These are phyloP conservation scores for Pseudachorutes palmiensis DNA, from an alignment of 1,140 invertebrate species.

Conservation along the genomic window DNA sequence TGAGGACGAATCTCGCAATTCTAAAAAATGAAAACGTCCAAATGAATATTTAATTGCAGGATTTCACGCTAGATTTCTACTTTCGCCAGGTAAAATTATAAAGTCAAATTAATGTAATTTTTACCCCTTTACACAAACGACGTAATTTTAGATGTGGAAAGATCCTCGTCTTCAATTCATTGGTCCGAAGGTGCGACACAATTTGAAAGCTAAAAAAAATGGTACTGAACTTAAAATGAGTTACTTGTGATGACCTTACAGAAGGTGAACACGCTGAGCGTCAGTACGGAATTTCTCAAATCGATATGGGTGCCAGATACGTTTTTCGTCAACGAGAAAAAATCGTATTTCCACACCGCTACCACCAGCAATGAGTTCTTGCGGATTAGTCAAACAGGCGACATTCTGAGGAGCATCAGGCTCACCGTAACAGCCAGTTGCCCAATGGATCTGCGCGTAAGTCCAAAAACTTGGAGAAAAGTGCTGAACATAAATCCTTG, in stretches of 20 bases:
- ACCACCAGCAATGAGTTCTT: constrained; percentile 96
- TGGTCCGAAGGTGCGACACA: constrained; percentile 55
- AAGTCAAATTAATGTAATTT: too few species aligned
- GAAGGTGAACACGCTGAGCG: constrained; percentile 1
- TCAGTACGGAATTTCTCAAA: constrained; percentile 84
- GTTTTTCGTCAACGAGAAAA: constrained; percentile 97
- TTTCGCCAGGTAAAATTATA: constrained; percentile 65
- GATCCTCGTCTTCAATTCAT: constrained; percentile 84
- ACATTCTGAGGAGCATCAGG: constrained; percentile 90
- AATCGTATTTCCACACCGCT: constrained; percentile 93
- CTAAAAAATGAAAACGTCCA: neutral
- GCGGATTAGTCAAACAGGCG: constrained; percentile 84
- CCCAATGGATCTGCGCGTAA: constrained; percentile 51
- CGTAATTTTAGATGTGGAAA: constrained; percentile 69
- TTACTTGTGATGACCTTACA: too few species aligned
- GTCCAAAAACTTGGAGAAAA: too few species aligned
- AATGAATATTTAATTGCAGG: constrained; percentile 51
- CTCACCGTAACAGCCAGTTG: constrained; percentile 56
- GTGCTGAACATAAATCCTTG: too few species aligned
- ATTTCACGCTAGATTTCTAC: constrained; percentile 98
- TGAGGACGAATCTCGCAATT: constrained; percentile 45
- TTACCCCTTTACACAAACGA: too few species aligned
- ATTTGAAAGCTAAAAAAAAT: too few species aligned
- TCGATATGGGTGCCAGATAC: constrained; percentile 98
- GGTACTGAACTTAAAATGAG: too few species aligned